Base-by-base conservation (phyloP, 2,113 vertebrate genomes). In the Epinephelus fuscoguttatus region DNA sequence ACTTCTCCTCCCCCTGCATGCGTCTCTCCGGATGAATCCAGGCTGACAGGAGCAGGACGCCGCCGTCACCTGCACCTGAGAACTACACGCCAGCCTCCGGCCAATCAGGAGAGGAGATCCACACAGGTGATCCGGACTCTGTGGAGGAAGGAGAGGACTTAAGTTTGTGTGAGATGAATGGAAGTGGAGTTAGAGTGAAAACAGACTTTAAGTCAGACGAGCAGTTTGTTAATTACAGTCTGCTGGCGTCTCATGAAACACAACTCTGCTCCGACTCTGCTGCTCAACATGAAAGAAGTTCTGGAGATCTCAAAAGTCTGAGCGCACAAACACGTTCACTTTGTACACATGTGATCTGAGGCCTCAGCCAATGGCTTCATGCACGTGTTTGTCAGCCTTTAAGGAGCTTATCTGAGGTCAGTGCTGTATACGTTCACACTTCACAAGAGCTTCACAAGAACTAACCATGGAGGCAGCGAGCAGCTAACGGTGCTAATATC, bases 1-100 rank as follows among this genome's bases (percentile, higher is more conserved):
- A 78, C 79, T 63, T 80, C 76, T 66, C 47, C 25, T 30, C 4
- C 13, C 8, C 62, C 70, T 40, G 69, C 72, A 60, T 3, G 61
- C 49, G 63, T 87, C 82, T 77, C 74, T 74, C 49, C 21, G 70
- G 73, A 75, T 62, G 76, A 70, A 70, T 69, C 33, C 11, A 5
- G 42, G 49, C 25, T 69, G 87, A 77, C 70, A 33, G 80, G 23
- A 40, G 40, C 74, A 7, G 69, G 53, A 75, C 1, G 47, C 50
- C 13, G 52, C 11, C 17, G 19, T 55, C 53, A 52, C 75, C 59
- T 3, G 27, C 18, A 64, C 73, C 66, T 3, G 52, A 49, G 33
- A 7, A 13, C 40, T 10, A 42, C 42, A 17, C 11, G 33, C n/a
- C 12, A 11, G 9, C 47, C n/a, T 1, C 15, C 30, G 17, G 25